Evolutionary conservation across 2,888 invertebrate genomes (phyloP), one percentile per base, ranked within the genome.

Genomic region (Eupithecia centaureata): DNA sequence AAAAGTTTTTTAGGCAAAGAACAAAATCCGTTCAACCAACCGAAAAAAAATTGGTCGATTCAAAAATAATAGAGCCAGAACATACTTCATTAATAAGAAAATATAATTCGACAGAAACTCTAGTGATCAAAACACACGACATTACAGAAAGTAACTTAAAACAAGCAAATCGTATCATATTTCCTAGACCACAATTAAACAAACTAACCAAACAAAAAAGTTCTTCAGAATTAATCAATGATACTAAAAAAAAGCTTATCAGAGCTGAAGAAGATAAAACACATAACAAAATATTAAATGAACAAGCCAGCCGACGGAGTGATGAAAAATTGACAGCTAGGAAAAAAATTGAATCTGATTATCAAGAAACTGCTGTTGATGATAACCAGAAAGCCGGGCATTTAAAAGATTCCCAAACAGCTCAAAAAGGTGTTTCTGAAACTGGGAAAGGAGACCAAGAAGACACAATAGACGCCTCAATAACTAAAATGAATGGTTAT

Each of bases 201-300:
- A 65, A 67, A 33, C 35, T 54, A 5, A 67, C 67, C 65, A 61
- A 63, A 5, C 51, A 63, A 57, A 76, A 79, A 67, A 85, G 80
- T 74, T 90, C 90, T 10, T 80, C 84, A 15, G 85, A 87, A 72
- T 76, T 90, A 52, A 84, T 89, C 57, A 81, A 77, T 78, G 77
- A 85, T 58, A 84, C 81, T 4, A 76, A 79, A 76, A 79, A 86
- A 67, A 85, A 74, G 74, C 68, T 27, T 84, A 33, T 54, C 70
- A 56, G 71, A 74, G 68, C 62, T 64, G 67, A 76, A 67, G 72
- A 78, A 68, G 66, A 79, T 54, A 58, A 10, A 60, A 67, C 57
- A 62, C 22, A 27, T 15, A 28, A 54, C 13, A 15, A 54, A 4
- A 15, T 1, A 28, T 13, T 2, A 2, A 22, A 13, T 52, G 7